Evolutionary conservation across 2,797 vertebrate species (phyloP), one percentile per base, ranked within the genome.

Genomic region (Protosalanx chinensis): DNA sequence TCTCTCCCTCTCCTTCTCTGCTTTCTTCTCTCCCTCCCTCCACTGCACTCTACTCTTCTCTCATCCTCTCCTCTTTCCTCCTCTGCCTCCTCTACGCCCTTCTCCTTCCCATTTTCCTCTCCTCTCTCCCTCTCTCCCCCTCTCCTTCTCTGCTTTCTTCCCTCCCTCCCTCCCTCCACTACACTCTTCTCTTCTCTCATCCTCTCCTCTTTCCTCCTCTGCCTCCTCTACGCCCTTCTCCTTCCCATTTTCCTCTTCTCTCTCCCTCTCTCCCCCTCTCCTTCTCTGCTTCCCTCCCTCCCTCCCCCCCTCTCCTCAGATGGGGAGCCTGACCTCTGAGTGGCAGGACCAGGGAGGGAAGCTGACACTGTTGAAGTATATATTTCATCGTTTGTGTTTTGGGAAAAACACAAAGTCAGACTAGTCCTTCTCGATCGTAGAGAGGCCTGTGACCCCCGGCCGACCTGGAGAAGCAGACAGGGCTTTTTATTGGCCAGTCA

Each of bases 351-450:
- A 85, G 76, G 78, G 86, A 87, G 87, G 82, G 86, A 90, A 90
- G 86, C 85, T 91, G 88, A 92, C 91, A 87, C 87, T 88, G 88
- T 84, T 82, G 76, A 84, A 90, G 88, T 88, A 86, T 91, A 77
- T 90, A 88, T 91, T 91, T 91, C 88, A 90, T 83, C 66, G 57
- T 83, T 89, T 84, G 83, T 87, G 85, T 91, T 91, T 90, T 89
- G 85, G 75, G 72, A 76, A 90, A 91, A 91, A 90, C 86, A 88
- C 51, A 15, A 82, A 87, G 87, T 87, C 77, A 29, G 81, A 81
- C 78, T 84, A 81, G 87, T 89, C 81, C 76, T 78, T 83, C 82
- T 82, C 85, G 82, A 89, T 87, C 80, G 84, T 83, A 78, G 80
- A 74, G 78, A 72, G 73, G 71, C 81, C 83, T 70, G 72, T 89